A percentile compares a stretch with the other conserved stretches of the same genome.
These are phyloP conservation scores for Syngnathus typhle DNA, from an alignment of 2,113 vertebrate species.

Conservation along the genomic window DNA sequence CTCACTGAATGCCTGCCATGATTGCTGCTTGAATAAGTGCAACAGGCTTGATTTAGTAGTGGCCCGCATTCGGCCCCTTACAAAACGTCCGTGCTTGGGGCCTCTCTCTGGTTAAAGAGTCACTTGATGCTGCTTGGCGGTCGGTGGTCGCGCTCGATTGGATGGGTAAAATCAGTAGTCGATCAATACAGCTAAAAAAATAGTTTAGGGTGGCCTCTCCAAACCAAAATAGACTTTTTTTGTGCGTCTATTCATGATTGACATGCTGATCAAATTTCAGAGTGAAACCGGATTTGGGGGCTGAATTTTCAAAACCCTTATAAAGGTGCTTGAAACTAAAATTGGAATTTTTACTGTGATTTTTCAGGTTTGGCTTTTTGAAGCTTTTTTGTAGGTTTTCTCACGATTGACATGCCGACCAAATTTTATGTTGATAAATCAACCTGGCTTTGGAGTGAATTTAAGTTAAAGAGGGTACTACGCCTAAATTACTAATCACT, in stretches of 20 bases:
- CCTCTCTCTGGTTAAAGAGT: neutral
- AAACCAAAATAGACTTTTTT: neutral
- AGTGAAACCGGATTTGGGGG: too few relatives aligned
- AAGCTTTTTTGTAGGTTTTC: neutral
- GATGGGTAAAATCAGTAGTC: conserved; percentile 12
- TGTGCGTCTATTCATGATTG: neutral
- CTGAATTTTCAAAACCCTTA: neutral
- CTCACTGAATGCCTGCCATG: conserved; percentile 39
- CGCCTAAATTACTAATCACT: too few relatives aligned
- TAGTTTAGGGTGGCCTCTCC: neutral
- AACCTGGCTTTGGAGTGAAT: too few relatives aligned
- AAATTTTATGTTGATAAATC: neutral
- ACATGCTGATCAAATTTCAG: too few relatives aligned
- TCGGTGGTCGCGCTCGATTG: neutral
- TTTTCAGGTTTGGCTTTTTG: neutral
- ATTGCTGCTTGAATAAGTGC: conserved; percentile 36
- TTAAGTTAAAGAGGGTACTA: too few relatives aligned
- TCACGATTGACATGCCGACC: too few relatives aligned
- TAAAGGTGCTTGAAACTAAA: neutral
- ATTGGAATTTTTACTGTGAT: neutral
- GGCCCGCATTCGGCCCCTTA: conserved; percentile 19
- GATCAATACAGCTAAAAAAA: neutral
- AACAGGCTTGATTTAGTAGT: conserved; percentile 31
- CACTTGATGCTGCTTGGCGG: neutral
- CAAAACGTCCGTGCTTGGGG: conserved; percentile 2